phyloP scores from a whole-genome alignment of 1,140 invertebrate genomes.

The Lethocerus indicus region DNA sequence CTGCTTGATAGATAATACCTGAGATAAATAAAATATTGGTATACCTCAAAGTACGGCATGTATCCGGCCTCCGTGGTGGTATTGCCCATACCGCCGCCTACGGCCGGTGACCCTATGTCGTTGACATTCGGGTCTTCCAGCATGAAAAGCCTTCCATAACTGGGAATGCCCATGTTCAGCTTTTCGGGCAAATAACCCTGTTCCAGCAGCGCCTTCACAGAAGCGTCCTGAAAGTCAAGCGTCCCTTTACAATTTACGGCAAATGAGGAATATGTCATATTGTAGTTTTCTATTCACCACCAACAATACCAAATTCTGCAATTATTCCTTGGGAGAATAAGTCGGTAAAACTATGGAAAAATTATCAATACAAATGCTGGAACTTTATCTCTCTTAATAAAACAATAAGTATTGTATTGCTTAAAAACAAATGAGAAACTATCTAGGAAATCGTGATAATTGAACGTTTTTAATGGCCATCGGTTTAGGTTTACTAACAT shows the following conservation, averaged over 20 bases:
- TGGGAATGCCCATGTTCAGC: conserved; percentile 71
- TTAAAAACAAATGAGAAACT: no score
- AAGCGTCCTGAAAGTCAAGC: conserved; percentile 61
- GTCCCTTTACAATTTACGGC: no score
- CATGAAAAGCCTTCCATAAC: conserved; percentile 73
- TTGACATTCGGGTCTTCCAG: conserved; percentile 35
- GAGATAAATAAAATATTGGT: no score
- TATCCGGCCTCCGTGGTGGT: neutral
- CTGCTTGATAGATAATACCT: neutral
- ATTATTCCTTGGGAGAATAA: no score
- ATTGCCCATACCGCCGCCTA: conserved; percentile 17
- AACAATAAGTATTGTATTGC: neutral
- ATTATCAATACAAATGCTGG: neutral
- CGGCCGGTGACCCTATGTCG: conserved; percentile 52
- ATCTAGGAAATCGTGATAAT: no score
- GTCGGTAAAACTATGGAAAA: no score
- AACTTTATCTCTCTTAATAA: neutral
- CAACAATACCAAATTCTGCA: no score
- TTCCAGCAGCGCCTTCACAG: conserved; percentile 72
- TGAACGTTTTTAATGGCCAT: no score
- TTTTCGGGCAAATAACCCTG: conserved; percentile 60
- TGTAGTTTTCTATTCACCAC: no score
- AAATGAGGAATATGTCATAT: no score
- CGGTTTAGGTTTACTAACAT: no score
- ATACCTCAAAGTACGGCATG: no score